Percentiles rank a stretch among this genome's conserved stretches.
phyloP scores from a whole-genome alignment of 2,888 invertebrate genomes.

The Acleris holmiana region DNA sequence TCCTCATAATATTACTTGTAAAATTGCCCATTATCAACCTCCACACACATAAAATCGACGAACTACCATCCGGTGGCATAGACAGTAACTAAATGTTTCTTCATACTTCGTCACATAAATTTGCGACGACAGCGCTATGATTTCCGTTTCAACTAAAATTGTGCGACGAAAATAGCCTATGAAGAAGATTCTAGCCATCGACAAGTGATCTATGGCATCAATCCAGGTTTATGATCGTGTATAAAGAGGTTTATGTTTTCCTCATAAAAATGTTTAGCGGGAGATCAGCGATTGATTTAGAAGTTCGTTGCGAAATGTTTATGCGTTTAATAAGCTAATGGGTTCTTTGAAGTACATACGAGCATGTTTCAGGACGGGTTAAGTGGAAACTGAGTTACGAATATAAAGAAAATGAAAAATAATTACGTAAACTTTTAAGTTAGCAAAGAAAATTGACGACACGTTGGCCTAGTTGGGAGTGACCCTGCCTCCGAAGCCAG shows the following conservation, averaged over 20 bases:
- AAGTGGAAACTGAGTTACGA: too few relatives aligned
- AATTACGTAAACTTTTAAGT: too few relatives aligned
- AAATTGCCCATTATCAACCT: background rate
- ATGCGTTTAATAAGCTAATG: slow-evolving; percentile 31
- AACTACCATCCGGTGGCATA: background rate
- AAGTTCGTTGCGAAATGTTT: slow-evolving; percentile 35
- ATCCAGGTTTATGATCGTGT: slow-evolving; percentile 33
- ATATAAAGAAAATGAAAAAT: too few relatives aligned
- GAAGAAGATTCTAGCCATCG: slow-evolving; percentile 30
- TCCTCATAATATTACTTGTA: background rate
- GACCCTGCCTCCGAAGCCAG: too few relatives aligned
- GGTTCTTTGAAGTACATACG: background rate
- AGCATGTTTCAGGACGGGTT: background rate
- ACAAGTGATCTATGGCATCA: slow-evolving; percentile 31
- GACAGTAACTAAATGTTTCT: background rate
- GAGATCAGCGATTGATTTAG: slow-evolving; percentile 32
- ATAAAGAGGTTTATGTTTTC: slow-evolving; percentile 35
- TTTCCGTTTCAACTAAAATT: slow-evolving; percentile 4
- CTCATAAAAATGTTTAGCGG: slow-evolving; percentile 35
- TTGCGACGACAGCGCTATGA: background rate
- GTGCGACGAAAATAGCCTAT: slow-evolving; percentile 24
- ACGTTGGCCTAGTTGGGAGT: too few relatives aligned
- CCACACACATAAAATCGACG: background rate
- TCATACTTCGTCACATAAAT: background rate
- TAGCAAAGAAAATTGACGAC: too few relatives aligned